Conservation (phyloP, 2,797 vertebrate genomes). For the Rhynchonycteris naso region DNA sequence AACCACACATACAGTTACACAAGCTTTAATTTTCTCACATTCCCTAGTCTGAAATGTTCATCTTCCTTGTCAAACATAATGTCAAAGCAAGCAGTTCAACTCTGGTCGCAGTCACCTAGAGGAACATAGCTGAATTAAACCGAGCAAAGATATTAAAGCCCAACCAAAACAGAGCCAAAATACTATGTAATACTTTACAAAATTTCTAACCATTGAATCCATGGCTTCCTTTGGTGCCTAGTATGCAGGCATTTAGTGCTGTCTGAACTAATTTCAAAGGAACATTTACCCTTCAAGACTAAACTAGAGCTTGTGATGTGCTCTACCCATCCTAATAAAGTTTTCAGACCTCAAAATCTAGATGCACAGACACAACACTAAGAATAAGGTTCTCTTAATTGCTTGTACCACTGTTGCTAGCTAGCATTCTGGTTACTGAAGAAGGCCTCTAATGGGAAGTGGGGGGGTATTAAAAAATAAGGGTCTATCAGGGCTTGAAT, state of each 20-base stretch:
- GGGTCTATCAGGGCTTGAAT: background rate
- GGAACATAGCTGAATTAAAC: background rate
- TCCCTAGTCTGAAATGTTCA: slow-evolving; percentile 47
- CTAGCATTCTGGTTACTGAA: slow-evolving; percentile 2
- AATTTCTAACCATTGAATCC: background rate
- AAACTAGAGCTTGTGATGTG: background rate
- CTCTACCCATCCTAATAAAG: background rate
- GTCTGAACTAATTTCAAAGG: background rate
- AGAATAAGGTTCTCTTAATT: slow-evolving; percentile 18
- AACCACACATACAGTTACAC: slow-evolving; percentile 13
- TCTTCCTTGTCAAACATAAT: slow-evolving; percentile 50
- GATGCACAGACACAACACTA: slow-evolving; percentile 10
- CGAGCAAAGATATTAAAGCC: slow-evolving; percentile 14
- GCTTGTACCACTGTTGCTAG: background rate
- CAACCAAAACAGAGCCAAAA: background rate
- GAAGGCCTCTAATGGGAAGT: background rate
- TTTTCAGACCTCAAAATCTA: slow-evolving; percentile 51
- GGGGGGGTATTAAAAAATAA: slow-evolving; percentile 11
- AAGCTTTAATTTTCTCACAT: slow-evolving; percentile 22
- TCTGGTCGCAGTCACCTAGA: background rate
- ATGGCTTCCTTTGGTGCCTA: background rate
- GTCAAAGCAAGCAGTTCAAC: slow-evolving; percentile 29
- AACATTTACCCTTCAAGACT: slow-evolving; percentile 17
- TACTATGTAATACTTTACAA: background rate
- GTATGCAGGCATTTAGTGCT: background rate